Percentiles rank a stretch among this genome's conserved stretches.
These are phyloP conservation scores for Patiria pectinifera DNA, from an alignment of 53 echinoderm and acorn worm genomes.

Conservation along the genomic window DNA sequence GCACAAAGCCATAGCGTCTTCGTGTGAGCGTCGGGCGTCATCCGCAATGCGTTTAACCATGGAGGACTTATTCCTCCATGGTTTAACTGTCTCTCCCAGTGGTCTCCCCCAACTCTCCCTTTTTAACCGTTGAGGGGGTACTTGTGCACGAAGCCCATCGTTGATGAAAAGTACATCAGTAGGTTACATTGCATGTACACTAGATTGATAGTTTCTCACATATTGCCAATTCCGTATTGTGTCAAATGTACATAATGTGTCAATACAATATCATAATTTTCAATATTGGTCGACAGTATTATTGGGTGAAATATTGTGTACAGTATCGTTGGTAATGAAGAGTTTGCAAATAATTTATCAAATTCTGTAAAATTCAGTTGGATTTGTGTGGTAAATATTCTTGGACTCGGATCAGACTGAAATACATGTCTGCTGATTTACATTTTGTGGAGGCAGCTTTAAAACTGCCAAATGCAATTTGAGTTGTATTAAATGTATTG, in stretches of 20 bases:
- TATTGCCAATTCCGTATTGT: neutral
- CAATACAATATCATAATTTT: neutral
- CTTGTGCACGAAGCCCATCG: too few relatives aligned
- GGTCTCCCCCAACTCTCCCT: too few relatives aligned
- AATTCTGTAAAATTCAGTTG: neutral
- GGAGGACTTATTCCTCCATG: too few relatives aligned
- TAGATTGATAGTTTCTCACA: neutral
- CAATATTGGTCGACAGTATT: neutral
- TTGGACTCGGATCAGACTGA: neutral
- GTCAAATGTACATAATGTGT: neutral
- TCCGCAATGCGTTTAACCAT: too few relatives aligned
- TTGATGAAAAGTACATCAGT: too few relatives aligned
- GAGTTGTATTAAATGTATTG: neutral
- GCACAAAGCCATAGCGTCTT: too few relatives aligned
- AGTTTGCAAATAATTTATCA: neutral
- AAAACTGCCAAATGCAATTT: neutral
- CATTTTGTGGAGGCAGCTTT: neutral
- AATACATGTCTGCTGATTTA: neutral
- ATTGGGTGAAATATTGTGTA: neutral
- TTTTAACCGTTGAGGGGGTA: too few relatives aligned
- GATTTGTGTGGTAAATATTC: neutral
- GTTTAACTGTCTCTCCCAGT: too few relatives aligned
- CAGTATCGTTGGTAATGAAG: neutral
- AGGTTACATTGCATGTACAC: too few relatives aligned
- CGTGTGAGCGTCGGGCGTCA: too few relatives aligned